phyloP scores from a whole-genome alignment of 2,888 invertebrate species.

The Protula sp. region DNA sequence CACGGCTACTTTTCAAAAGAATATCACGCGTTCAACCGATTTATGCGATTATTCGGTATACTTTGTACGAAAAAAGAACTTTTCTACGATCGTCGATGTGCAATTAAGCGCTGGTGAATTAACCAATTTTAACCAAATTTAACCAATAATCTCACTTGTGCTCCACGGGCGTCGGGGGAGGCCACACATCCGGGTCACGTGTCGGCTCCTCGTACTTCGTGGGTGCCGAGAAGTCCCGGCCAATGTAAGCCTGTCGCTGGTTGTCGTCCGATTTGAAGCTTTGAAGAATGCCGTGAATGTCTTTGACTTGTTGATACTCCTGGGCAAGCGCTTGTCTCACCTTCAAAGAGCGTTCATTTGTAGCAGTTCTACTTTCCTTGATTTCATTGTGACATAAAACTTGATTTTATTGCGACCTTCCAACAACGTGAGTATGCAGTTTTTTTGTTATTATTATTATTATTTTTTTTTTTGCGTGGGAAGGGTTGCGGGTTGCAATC shows the following conservation, averaged over 20 bases:
- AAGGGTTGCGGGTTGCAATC: not conserved
- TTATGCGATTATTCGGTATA: too few species aligned
- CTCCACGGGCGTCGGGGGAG: constrained; percentile 61
- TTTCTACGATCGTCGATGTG: too few species aligned
- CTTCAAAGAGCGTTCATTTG: constrained; percentile 58
- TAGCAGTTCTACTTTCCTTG: too few species aligned
- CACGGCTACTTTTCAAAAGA: too few species aligned
- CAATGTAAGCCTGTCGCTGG: not conserved
- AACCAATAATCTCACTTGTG: too few species aligned
- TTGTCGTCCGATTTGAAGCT: constrained; percentile 61
- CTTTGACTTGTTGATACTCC: constrained; percentile 87
- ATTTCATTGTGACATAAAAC: too few species aligned
- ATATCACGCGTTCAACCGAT: too few species aligned
- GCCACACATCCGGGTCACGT: constrained; percentile 76
- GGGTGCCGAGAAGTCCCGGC: constrained; percentile 15
- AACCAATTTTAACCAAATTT: too few species aligned
- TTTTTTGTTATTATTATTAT: not conserved
- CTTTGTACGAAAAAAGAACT: too few species aligned
- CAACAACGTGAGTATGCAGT: too few species aligned
- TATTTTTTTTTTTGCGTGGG: not conserved
- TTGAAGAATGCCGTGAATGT: constrained; percentile 69
- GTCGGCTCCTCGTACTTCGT: constrained; percentile 62
- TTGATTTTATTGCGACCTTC: too few species aligned
- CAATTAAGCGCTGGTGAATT: too few species aligned
- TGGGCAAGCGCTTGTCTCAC: constrained; percentile 81